Base-by-base conservation (phyloP, 2,888 invertebrate species). In the Diplazon laetatorius region DNA sequence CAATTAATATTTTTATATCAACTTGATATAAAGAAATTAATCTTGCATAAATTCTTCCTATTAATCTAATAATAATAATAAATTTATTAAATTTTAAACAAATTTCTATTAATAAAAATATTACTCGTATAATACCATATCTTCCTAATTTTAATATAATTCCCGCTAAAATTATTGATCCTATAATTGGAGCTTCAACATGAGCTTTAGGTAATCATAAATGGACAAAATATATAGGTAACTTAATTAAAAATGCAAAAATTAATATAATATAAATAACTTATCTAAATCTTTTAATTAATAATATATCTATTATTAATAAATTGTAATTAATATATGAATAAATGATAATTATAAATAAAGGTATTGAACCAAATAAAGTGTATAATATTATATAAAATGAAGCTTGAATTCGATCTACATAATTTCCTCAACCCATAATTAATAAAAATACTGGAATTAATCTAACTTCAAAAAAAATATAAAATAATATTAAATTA, bases 121-220 rank as follows among this genome's bases (percentile, higher is more conserved):
- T 93, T 88, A 84, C 93, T 82, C 95, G 95, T 76, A 94, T 89
- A 85, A 95, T 83, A 0, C 95, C 95, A 92, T 95, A 95, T 0
- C 94, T 94, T 0, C 95, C 95, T 91, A 95, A 92, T 88, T 95
- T 95, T 91, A 96, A 92, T 86, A 95, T 93, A 91, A 95, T 91
- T 0, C 94, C 95, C 0, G 95, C 95, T 91, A 95, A 94, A 93
- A 95, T 93, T 91, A 95, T 95, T 1, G 95, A 95, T 0, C 95
- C 95, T 1, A 93, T 92, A 81, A 95, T 92, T 3, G 95, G 95
- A 71, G 95, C 95, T 82, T 95, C 95, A 1, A 95, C 95, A 94
- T 95, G 95, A 91, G 95, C 95, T 68, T 95, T 95, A 78, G 95
- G 95, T 30, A 95, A 89, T 87, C 95, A 95, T 87, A 95, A 91